Base-by-base conservation (phyloP, 2,113 vertebrate species). In the Scartelaos histophorus region DNA sequence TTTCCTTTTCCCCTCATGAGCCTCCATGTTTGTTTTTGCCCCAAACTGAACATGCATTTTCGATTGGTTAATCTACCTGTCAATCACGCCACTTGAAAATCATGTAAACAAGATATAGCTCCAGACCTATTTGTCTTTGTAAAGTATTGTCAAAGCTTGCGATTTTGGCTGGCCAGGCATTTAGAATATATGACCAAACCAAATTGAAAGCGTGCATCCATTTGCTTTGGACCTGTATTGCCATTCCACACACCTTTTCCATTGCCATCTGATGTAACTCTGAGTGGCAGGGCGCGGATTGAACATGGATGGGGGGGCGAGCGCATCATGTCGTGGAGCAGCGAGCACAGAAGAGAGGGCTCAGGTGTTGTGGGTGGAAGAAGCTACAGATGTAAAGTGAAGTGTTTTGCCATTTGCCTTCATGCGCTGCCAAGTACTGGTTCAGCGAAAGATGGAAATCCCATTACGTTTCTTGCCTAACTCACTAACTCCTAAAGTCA, bases 351-450 rank as follows among this genome's bases (percentile, higher is more conserved):
- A 43, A 43, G 38, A 43, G 82, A 79, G 82, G 49, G 67, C 80
- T 90, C 90, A 91, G 91, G 91, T 92, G 89, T 89, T 89, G 89
- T 90, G 90, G 90, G 91, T 83, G 88, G 89, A 75, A 88, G 84
- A 71, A 75, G 73, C 79, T 82, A 86, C 43, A 45, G 83, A 87
- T 70, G 81, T 82, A 82, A 90, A 84, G 87, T 79, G 75, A 88
- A 90, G 87, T 86, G 83, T 75, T 58, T 58, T 78, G 61, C 74
- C 49, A 13, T 85, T 86, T 85, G 61, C 76, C 89, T 90, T 90
- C 86, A 88, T 90, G 87, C 78, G 80, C 82, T 92, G 91, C 89
- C 91, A 91, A 91, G 80, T 79, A 83, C 73, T 75, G 83, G 89
- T 88, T 87, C 67, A 81, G 76, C 85, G 78, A 79, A 64, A 85